phyloP scores from a whole-genome alignment of 2,113 vertebrate species.

The Scophthalmus maximus region DNA sequence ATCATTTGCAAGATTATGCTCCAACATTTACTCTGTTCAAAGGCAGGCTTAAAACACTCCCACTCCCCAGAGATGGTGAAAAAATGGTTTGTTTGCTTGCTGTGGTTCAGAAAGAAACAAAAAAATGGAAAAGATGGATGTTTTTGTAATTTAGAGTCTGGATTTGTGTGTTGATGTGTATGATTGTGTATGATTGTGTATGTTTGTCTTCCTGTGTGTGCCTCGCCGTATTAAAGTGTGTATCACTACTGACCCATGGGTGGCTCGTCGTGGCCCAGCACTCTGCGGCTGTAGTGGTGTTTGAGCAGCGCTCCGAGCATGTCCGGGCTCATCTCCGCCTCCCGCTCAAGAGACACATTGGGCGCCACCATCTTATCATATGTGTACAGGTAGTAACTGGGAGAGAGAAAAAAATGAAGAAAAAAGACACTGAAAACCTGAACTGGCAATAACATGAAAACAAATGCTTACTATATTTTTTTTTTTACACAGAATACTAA shows the following conservation, averaged over 20 bases:
- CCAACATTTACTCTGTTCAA: too few relatives aligned
- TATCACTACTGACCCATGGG: conserved; percentile 77
- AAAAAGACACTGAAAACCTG: conserved; percentile 13
- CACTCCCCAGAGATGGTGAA: too few relatives aligned
- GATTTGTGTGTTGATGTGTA: not conserved
- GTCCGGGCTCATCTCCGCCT: conserved; percentile 85
- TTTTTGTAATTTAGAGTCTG: not conserved
- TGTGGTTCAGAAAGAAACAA: too few relatives aligned
- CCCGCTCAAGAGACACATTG: conserved; percentile 88
- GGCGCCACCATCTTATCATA: conserved; percentile 98
- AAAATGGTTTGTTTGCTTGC: too few relatives aligned
- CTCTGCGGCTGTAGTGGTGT: conserved; percentile 83
- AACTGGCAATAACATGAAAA: not conserved
- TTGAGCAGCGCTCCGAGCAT: conserved; percentile 85
- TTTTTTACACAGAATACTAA: not conserved
- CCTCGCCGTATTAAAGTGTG: not conserved
- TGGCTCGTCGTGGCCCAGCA: conserved; percentile 74
- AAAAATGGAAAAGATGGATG: too few relatives aligned
- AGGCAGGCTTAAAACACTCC: too few relatives aligned
- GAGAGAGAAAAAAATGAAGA: conserved; percentile 3
- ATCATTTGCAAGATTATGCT: too few relatives aligned
- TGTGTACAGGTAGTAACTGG: conserved; percentile 95
- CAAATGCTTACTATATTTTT: not conserved
- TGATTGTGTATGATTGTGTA: not conserved
- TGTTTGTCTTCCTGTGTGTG: not conserved